Evolutionary conservation across 2,113 vertebrate species (phyloP).

Genomic region (Picathartes gymnocephalus): DNA sequence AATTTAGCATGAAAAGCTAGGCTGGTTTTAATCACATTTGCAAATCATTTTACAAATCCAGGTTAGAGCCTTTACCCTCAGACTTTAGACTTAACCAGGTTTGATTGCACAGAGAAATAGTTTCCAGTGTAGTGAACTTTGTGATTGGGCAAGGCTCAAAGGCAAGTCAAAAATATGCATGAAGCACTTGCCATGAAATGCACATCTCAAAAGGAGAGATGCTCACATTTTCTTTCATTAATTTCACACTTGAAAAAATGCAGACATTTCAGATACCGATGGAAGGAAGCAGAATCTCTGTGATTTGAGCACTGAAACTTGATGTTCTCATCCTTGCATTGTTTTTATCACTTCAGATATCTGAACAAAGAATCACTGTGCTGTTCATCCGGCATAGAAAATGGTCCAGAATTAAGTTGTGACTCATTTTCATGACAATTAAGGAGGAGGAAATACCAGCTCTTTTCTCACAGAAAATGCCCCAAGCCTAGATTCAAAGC

Average conservation of each 20-base stretch:
- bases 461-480: background rate
- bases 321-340: background rate
- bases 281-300: background rate
- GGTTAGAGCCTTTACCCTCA: background rate
- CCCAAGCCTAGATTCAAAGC: background rate
- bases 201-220: background rate
- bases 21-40: background rate
- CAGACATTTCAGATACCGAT: background rate
- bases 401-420: background rate
- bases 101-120: background rate
- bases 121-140: background rate
- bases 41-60: background rate
- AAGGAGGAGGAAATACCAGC: background rate
- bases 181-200: background rate
- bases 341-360: background rate
- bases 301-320: background rate
- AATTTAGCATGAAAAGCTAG: background rate
- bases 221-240: background rate
- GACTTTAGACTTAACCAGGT: background rate
- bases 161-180: background rate
- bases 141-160: background rate
- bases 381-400: background rate
- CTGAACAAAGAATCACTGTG: background rate
- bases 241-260: background rate
- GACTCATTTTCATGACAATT: slow-evolving; percentile 5